Evolutionary conservation across 2,797 vertebrate genomes (phyloP).

Genomic region (Sorex maritimensis): DNA sequence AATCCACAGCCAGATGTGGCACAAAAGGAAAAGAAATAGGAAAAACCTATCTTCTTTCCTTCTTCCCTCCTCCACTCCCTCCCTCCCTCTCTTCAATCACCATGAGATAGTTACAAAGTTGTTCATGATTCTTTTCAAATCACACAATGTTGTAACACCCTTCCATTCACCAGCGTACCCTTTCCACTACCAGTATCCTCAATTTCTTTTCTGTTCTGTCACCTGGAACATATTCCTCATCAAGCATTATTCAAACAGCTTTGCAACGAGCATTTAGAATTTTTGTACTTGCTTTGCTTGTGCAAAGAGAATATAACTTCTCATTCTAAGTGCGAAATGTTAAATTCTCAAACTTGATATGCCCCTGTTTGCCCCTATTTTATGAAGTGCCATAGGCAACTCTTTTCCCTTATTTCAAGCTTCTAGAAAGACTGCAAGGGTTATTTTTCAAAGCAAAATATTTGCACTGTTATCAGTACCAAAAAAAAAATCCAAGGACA

Average conservation of each 20-base stretch:
- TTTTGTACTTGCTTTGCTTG: conserved; percentile 27
- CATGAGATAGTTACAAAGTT: no score
- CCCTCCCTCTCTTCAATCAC: no score
- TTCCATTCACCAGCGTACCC: no score
- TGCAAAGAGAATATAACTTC: conserved; percentile 73
- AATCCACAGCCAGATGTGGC: no score
- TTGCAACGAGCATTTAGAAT: conserved; percentile 51
- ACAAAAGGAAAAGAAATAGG: no score
- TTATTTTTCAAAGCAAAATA: conserved; percentile 40
- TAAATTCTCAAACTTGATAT: conserved; percentile 38
- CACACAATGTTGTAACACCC: no score
- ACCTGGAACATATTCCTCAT: conserved; percentile 9
- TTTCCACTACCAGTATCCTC: no score
- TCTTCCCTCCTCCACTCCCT: no score
- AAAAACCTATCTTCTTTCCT: no score
- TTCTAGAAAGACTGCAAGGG: conserved; percentile 39
- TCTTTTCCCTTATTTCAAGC: conserved; percentile 23
- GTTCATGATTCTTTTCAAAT: no score
- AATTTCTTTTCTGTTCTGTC: no score
- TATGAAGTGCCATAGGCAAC: conserved; percentile 33
- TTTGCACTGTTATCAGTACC: background rate
- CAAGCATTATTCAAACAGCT: conserved; percentile 64
- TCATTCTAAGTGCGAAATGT: background rate
- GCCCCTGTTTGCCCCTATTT: conserved; percentile 37
- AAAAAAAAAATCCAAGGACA: conserved; percentile 48